Evolutionary conservation across 2,888 invertebrate species (phyloP), one percentile per base, ranked within the genome.

Genomic region (Watsonalla binaria): DNA sequence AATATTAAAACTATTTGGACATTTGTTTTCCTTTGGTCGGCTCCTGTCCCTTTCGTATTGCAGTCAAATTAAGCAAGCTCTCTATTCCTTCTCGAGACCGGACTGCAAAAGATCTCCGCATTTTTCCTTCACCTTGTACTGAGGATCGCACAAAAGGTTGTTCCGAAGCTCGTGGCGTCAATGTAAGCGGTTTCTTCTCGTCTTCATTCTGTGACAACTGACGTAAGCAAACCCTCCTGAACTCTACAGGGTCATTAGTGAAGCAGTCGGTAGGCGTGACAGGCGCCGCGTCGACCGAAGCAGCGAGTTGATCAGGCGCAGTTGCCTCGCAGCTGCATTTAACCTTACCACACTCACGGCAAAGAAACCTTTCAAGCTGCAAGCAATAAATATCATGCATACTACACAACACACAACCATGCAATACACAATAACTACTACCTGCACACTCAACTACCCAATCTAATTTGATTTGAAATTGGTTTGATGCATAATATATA

Each of bases 361-460:
- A 94, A 92, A 94, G 92, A 93, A 93, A 93, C 87, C 93, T 93
- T 92, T 93, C 93, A 92, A 94, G 93, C 94, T 94, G 93, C 77
- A 93, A 92, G 92, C 92, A 92, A 89, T 91, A 92, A 92, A 91
- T 80, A 78, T 84, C 92, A 92, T 92, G 91, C 91, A 84, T 69
- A 85, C 90, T 90, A 90, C 86, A 72, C 78, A 81, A 78, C 80
- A 84, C 66, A 72, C 80, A 76, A 79, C 75, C 87, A 86, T 87
- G 88, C 89, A 76, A 71, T 42, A 11, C 42, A 42, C 60, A 61
- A 64, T 67, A 61, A 63, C 35, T 63, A 9, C 49, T 37, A 49
- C 49, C 42, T 42, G 11, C 42, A 42, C 42, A 24, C 4, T 9
- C 14, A 39, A 35, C 8, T 24, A 24, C 24, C 24, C 24, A 24